Base-by-base conservation (phyloP, 2,113 vertebrate species). In the Thamnophis sirtalis region DNA sequence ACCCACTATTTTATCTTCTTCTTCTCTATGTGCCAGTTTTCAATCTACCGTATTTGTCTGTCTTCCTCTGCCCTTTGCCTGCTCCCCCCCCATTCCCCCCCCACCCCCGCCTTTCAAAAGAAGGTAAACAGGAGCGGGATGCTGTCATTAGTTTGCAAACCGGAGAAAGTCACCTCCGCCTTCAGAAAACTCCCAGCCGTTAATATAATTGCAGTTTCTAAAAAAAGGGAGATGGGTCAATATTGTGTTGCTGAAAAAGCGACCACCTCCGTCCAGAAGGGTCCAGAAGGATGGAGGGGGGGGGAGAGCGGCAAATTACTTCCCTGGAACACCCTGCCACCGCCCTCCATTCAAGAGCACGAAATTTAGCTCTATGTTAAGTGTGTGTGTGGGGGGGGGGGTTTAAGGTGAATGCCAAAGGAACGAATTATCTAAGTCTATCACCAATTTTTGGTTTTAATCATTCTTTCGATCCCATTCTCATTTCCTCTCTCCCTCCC, bases 201-300 rank as follows among this genome's bases (percentile, higher is more conserved):
- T 92, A 87, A 55, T 55, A 80, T 87, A 87, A 54, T 33, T 68
- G 91, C 91, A 87, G 58, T 49, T 88, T 91, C 90, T 80, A 88
- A 92, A 80, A 87, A 1, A 43, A n/a, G 10, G 15, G n/a, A 53
- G 8, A 58, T 10, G 1, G 3, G 33, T 88, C 51, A 88, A 91
- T 91, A 86, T 86, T 92, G 55, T 80, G 33, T 24, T 54, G 7
- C 48, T 11, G 19, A 48, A 11, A 11, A 63, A 80, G 84, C 11
- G 28, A 43, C 17, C 58, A 60, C 51, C 48, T 86, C 22, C 3
- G 0, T 58, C 33, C 38, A 87, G 51, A 21, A 17, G 13, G 9
- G 28, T 10, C 33, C 7, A 17, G 5, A 54, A 55, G 87, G n/a
- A 43, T 21, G 2, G 15, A 1, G n/a, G 38, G 17, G 33, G 43